Conservation (phyloP, 2,888 invertebrate genomes). For the Latrodectus hesperus region DNA sequence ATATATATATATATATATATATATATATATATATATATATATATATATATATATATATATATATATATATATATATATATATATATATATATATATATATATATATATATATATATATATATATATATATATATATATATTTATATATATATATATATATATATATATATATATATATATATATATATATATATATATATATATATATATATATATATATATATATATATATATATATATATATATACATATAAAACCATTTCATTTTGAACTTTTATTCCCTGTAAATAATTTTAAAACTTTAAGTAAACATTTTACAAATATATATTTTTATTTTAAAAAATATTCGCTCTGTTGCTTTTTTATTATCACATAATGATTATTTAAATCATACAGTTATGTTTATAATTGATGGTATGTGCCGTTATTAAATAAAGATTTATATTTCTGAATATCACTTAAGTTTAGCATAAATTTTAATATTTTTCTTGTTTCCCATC, state of each 20-base stretch:
- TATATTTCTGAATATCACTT: too few species aligned
- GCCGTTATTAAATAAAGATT: not conserved
- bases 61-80: slow-evolving; percentile 14
- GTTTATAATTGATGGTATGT: too few species aligned
- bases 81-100: slow-evolving; percentile 12
- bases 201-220: slow-evolving; percentile 14
- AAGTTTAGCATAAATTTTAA: too few species aligned
- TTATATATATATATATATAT: slow-evolving; percentile 12
- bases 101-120: slow-evolving; percentile 14
- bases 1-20: slow-evolving; percentile 14
- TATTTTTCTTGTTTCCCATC: too few species aligned
- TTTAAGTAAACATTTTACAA: too few species aligned
- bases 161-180: slow-evolving; percentile 14
- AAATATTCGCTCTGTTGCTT: too few species aligned
- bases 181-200: slow-evolving; percentile 12
- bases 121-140: slow-evolving; percentile 14
- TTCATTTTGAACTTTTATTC: too few species aligned
- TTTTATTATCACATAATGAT: too few species aligned
- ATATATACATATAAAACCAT: slow-evolving; percentile 7
- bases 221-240: slow-evolving; percentile 14
- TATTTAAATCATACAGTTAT: too few species aligned
- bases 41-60: slow-evolving; percentile 10
- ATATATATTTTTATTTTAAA: too few species aligned
- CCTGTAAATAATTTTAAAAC: too few species aligned
- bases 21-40: slow-evolving; percentile 12